phyloP scores from a whole-genome alignment of 2,888 invertebrate species.

The Drosophila lutescens region DNA sequence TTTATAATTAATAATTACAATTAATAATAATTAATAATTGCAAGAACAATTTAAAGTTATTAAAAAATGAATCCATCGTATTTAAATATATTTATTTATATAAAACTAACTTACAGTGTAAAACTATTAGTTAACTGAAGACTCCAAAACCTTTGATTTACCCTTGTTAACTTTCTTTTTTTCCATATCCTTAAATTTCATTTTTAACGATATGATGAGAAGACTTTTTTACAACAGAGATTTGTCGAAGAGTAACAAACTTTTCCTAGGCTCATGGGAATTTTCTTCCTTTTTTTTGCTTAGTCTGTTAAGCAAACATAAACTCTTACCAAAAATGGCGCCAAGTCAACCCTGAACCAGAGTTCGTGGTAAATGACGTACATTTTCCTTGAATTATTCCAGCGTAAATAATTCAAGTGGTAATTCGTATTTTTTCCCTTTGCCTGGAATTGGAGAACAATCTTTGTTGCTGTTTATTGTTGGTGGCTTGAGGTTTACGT shows the following conservation, averaged over 20 bases:
- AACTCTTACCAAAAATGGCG: conserved; percentile 30
- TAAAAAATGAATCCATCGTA: too few species aligned
- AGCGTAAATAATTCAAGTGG: conserved; percentile 56
- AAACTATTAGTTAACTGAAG: too few species aligned
- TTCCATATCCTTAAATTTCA: too few species aligned
- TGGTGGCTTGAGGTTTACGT: conserved; percentile 38
- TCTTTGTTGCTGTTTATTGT: conserved; percentile 38
- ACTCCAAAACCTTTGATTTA: too few species aligned
- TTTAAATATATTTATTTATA: too few species aligned
- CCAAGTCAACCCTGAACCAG: conserved; percentile 24
- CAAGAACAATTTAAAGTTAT: too few species aligned
- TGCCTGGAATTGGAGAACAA: conserved; percentile 36
- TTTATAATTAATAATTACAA: too few species aligned
- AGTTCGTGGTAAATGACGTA: conserved; percentile 45
- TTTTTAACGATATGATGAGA: background rate
- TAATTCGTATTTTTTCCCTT: conserved; percentile 40
- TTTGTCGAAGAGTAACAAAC: conserved; percentile 6
- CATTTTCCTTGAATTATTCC: conserved; percentile 50
- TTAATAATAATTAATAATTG: too few species aligned
- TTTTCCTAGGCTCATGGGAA: conserved; percentile 11
- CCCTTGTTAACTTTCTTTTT: too few species aligned
- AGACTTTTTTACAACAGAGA: background rate
- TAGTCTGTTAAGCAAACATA: conserved; percentile 22
- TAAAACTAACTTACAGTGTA: too few species aligned
- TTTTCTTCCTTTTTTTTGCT: conserved; percentile 5